phyloP scores from a whole-genome alignment of 37 sponge, comb jelly and placozoan genomes.

The Haliclona indistincta region DNA sequence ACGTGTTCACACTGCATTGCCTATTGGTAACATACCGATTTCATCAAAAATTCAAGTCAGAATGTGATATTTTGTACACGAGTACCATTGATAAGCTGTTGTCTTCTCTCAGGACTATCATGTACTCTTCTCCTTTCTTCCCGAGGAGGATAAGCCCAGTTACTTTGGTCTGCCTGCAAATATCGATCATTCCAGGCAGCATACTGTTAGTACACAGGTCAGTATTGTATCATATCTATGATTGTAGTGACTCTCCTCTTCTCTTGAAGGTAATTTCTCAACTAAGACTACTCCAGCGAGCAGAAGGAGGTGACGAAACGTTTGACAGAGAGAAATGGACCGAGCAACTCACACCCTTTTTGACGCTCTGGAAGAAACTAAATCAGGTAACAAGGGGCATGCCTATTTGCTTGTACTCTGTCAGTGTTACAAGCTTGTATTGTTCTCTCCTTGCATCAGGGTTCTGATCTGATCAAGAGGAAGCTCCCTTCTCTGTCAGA shows the following conservation, averaged over 20 bases:
- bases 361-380: constrained; percentile 93
- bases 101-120: constrained; percentile 67
- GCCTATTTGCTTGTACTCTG: neutral
- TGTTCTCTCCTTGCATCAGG: constrained; percentile 15
- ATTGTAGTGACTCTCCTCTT: neutral
- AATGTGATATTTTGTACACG: neutral
- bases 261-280: constrained; percentile 66
- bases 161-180: constrained; percentile 92
- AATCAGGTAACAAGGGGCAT: constrained; percentile 71
- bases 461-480: constrained; percentile 72
- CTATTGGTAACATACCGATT: constrained; percentile 46
- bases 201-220: constrained; percentile 47
- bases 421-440: neutral
- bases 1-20: neutral
- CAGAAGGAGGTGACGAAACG: constrained; percentile 42
- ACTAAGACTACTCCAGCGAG: constrained; percentile 79
- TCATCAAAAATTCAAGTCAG: constrained; percentile 22
- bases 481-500: constrained; percentile 56
- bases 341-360: constrained; percentile 73
- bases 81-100: neutral
- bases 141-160: constrained; percentile 79
- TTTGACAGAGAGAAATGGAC: constrained; percentile 90
- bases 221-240: neutral
- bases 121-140: constrained; percentile 70
- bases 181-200: constrained; percentile 82